Evolutionary conservation across 2,888 invertebrate species (phyloP).

Genomic region (Monoplex corrugatus): DNA sequence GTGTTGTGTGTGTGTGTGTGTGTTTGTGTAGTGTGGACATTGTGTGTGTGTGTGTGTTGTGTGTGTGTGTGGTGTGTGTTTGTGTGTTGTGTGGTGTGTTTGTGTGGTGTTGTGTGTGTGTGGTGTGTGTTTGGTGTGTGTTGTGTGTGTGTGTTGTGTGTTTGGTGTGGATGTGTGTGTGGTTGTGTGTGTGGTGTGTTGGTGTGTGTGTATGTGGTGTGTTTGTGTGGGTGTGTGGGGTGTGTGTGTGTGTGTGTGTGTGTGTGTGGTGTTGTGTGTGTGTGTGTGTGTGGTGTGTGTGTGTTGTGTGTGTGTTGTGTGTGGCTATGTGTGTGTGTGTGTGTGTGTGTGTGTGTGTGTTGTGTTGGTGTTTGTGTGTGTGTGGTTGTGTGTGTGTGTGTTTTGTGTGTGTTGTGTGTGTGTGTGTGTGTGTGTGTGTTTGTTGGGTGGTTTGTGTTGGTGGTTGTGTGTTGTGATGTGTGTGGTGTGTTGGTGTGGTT

Average conservation of each 20-base stretch:
- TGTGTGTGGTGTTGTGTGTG: too few relatives aligned
- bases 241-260: conserved; percentile 22
- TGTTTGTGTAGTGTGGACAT: too few relatives aligned
- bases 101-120: background rate
- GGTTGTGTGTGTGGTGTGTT: background rate
- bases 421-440: conserved; percentile 14
- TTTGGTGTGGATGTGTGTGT: background rate
- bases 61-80: background rate
- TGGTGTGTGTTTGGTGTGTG: too few relatives aligned
- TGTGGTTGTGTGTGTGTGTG: conserved; percentile 3
- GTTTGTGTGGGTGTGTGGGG: background rate
- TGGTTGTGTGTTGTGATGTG: too few relatives aligned
- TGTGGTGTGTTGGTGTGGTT: too few relatives aligned
- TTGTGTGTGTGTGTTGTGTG: conserved; percentile 3
- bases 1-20: conserved; percentile 13
- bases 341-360: too few relatives aligned
- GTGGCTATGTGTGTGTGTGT: too few relatives aligned
- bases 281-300: too few relatives aligned
- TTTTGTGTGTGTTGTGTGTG: conserved; percentile 9
- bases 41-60: conserved; percentile 2
- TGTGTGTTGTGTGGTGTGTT: background rate
- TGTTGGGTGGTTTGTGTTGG: background rate
- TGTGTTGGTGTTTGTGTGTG: conserved; percentile 7
- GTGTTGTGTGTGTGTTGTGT: too few relatives aligned
- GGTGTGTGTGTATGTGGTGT: background rate